Base-by-base conservation (phyloP, 2,888 invertebrate genomes). In the Lutraria lutraria region DNA sequence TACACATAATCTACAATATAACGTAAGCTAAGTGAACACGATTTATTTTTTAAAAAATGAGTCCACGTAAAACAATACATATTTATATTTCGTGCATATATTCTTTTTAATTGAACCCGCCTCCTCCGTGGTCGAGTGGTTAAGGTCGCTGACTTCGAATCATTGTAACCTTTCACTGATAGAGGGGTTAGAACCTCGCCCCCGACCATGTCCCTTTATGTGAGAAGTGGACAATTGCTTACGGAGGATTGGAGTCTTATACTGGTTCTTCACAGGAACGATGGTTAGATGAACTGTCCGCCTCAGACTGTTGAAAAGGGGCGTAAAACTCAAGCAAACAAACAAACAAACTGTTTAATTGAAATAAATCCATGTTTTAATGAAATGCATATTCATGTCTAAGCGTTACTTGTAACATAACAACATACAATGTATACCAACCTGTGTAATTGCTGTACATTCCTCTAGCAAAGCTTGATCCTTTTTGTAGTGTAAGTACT, bases 1-100 rank as follows among this genome's bases (percentile, higher is more conserved):
- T 88, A 88, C 68, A 82, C 56, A 43, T 76, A 68, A 60, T 72
- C 88, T 88, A 68, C n/a, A 68, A 25, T 10, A 68, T 0, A 68
- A 68, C 8, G 25, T n/a, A 13, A 25, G 0, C 25, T 68, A 1
- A 25, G 12, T 25, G n/a, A n/a, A 25, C 63, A 12, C 8, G 10
- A 68, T 68, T 25, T 0, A 25, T 68, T 25, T 12, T 25, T 25
- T 4, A 68, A 12, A 4, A 10, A 25, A 0, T 8, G n/a, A 25
- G 12, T 25, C 12, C n/a, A n/a, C n/a, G n/a, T n/a, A n/a, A n/a
- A n/a, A n/a, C n/a, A 12, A 3, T 25, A 25, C 12, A 68, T 25
- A 25, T 25, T 68, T n/a, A 0, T 10, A 3, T 4, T 25, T 25
- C 25, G n/a, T 25, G 10, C 25, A 10, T 8, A 10, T 25, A 68